Base-by-base conservation (phyloP, 1,140 invertebrate genomes). In the Ips typographus region DNA sequence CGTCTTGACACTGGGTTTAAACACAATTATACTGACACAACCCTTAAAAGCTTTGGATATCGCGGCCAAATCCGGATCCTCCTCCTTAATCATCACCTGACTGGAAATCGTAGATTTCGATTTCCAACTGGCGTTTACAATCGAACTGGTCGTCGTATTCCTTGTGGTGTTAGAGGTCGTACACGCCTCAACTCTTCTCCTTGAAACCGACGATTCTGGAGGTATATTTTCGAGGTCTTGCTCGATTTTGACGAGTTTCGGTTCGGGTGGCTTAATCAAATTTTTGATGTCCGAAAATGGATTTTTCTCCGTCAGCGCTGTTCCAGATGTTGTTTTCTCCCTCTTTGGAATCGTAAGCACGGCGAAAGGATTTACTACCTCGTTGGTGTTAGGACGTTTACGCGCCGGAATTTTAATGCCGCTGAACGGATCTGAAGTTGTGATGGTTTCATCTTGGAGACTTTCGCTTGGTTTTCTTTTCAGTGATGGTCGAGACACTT, bases 41-140 rank as follows among this genome's bases (percentile, higher is more conserved):
- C 70, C 47, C 39, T 43, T 66, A 58, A 72, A 70, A 6, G 44
- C 41, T 49, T 72, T 47, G 22, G 58, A 36, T 51, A 72, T 65
- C 40, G 52, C 40, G 42, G 42, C 22, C 42, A 72, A 22, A 49
- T 70, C 71, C 8, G 57, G 22, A 65, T 65, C 61, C 5, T 70
- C 63, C 6, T 65, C 44, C 64, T 60, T 51, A 7, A 51, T 42
- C 2, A 2, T 69, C 42, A 36, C 42, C 47, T 36, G 0, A 3
- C 1, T 49, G 4, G 49, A 59, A 22, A 22, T 22, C 22, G 22
- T 22, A 22, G 22, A 22, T 41, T 72, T 72, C n/a, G 71, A 72
- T 4, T 62, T 22, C 71, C 71, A 72, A 8, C 38, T 68, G 38
- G 36, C 37, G 40, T 56, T 67, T 6, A 64, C 6, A 41, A 55